Conservation (phyloP, 2,888 invertebrate genomes). For the Ornithoptera alexandrae region DNA sequence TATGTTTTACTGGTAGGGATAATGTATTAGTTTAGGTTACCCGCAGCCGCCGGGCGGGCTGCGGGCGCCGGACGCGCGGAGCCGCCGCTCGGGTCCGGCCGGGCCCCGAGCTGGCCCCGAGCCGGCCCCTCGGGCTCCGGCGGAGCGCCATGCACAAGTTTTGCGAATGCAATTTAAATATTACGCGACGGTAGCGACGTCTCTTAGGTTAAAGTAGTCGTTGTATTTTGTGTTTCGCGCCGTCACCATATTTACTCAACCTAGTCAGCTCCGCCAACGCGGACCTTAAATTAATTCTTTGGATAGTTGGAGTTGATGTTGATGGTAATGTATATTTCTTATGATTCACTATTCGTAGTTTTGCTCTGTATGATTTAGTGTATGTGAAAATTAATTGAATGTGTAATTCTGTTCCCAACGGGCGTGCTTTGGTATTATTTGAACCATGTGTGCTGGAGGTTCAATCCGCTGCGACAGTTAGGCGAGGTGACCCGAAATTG, state of each 20-base stretch:
- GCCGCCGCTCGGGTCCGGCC: conserved; percentile 35
- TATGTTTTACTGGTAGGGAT: conserved; percentile 63
- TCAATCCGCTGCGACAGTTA: conserved; percentile 34
- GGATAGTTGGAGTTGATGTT: conserved; percentile 52
- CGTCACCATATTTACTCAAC: conserved; percentile 54
- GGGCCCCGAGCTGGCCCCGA: conserved; percentile 33
- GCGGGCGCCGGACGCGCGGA: conserved; percentile 34
- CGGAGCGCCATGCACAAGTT: conserved; percentile 65
- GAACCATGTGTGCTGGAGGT: conserved; percentile 6
- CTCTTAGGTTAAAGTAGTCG: conserved; percentile 66
- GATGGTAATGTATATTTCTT: conserved; percentile 58
- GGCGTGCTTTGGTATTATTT: no score
- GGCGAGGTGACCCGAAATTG: conserved; percentile 53
- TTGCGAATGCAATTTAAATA: conserved; percentile 55
- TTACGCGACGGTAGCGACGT: conserved; percentile 48
- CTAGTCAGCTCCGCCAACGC: conserved; percentile 49
- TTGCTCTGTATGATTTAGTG: conserved; percentile 69
- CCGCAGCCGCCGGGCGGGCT: conserved; percentile 57
- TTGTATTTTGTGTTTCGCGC: conserved; percentile 70
- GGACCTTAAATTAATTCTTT: conserved; percentile 41
- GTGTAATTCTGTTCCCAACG: conserved; percentile 36
- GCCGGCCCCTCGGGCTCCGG: conserved; percentile 40
- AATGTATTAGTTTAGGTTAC: conserved; percentile 67
- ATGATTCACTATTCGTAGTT: conserved; percentile 63
- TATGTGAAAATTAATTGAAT: conserved; percentile 66